Conservation (phyloP, 2,113 vertebrate species). For the Odocoileus hemionus region DNA sequence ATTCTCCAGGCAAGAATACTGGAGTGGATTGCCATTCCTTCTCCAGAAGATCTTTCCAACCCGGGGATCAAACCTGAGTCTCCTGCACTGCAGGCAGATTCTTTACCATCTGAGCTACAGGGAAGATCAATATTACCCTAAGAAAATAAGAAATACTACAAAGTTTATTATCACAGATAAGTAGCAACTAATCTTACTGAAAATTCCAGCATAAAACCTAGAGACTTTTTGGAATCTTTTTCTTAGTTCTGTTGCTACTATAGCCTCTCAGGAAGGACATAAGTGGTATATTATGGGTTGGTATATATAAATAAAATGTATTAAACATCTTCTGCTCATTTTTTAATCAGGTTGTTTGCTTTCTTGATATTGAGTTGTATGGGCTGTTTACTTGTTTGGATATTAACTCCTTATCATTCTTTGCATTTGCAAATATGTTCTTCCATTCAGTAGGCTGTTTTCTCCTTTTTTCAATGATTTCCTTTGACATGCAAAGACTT, state of each 20-base stretch:
- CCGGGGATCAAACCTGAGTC: too few relatives aligned
- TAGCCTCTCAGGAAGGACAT: background rate
- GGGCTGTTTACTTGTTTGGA: background rate
- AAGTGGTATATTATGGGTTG: background rate
- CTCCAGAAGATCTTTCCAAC: too few relatives aligned
- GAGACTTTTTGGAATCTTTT: background rate
- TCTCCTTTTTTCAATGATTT: too few relatives aligned
- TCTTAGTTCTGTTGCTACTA: background rate
- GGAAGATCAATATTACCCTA: background rate
- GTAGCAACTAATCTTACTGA: background rate
- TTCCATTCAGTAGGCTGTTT: too few relatives aligned
- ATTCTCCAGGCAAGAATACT: too few relatives aligned
- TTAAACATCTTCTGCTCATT: background rate
- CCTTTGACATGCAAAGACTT: background rate
- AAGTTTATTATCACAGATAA: background rate
- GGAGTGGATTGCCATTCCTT: too few relatives aligned
- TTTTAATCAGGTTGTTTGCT: background rate
- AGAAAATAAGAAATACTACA: background rate
- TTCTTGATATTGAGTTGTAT: background rate
- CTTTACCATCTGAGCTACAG: too few relatives aligned
- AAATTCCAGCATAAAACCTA: background rate
- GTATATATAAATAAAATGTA: background rate
- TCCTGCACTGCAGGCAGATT: too few relatives aligned
- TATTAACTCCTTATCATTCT: background rate
- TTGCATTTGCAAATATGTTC: too few relatives aligned